Evolutionary conservation across 1,140 invertebrate genomes (phyloP).

Genomic region (Drosophila baimaii): DNA sequence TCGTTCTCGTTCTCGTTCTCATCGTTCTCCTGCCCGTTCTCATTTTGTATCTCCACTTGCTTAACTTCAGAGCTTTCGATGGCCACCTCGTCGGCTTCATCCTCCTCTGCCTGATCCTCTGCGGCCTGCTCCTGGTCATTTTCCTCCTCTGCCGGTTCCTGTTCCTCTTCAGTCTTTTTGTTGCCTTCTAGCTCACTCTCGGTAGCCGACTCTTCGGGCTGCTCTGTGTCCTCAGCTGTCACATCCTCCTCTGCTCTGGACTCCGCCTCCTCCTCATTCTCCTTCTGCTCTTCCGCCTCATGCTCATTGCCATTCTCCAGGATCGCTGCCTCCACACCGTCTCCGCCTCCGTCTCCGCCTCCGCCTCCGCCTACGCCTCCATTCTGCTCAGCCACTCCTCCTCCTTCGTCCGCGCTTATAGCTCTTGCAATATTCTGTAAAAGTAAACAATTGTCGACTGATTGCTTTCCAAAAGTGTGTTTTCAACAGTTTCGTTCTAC

Average conservation of each 20-base stretch:
- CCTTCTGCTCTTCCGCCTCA: slow-evolving; percentile 32
- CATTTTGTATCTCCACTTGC: background rate
- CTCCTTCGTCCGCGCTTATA: slow-evolving; percentile 58
- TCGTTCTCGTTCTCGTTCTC: slow-evolving; percentile 67
- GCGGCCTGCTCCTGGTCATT: slow-evolving; percentile 2
- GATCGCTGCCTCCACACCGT: slow-evolving; percentile 16
- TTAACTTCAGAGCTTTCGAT: slow-evolving; percentile 9
- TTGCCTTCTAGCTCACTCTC: slow-evolving; percentile 32
- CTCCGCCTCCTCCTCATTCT: slow-evolving; percentile 16
- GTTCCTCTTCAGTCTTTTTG: slow-evolving; percentile 34
- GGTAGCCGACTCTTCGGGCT: slow-evolving; percentile 9
- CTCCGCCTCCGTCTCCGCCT: slow-evolving; percentile 17
- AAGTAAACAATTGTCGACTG: slow-evolving; percentile 85
- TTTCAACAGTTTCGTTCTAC: slow-evolving; percentile 35
- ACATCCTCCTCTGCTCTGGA: slow-evolving; percentile 31
- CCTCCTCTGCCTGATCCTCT: slow-evolving; percentile 1
- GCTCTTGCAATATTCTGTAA: slow-evolving; percentile 83
- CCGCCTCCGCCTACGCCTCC: slow-evolving; percentile 40
- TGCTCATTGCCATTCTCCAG: slow-evolving; percentile 26
- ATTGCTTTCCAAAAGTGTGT: slow-evolving; percentile 72
- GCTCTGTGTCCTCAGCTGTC: slow-evolving; percentile 10
- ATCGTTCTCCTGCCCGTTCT: slow-evolving; percentile 11
- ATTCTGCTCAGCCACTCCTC: slow-evolving; percentile 36
- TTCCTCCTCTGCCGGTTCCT: slow-evolving; percentile 24
- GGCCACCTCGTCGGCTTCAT: slow-evolving; percentile 15